phyloP scores from a whole-genome alignment of 2,888 invertebrate genomes.

The Chloroclysta siterata region DNA sequence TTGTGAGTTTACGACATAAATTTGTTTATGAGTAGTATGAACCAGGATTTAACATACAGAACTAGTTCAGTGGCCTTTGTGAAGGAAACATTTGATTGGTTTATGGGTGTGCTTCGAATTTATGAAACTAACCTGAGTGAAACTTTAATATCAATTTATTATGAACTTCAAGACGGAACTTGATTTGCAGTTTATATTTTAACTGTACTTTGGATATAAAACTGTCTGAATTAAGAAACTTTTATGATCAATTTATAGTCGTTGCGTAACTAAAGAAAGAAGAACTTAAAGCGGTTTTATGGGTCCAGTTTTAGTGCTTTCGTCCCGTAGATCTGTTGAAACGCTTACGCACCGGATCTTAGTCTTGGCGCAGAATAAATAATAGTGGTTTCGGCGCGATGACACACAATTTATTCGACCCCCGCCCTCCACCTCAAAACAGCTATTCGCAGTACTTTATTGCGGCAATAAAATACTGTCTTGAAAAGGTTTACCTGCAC shows the following conservation, averaged over 20 bases:
- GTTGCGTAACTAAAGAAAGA: conserved; percentile 31
- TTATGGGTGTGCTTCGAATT: not conserved
- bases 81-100: not conserved
- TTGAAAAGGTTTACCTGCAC: conserved; percentile 40
- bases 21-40: conserved; percentile 34
- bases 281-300: conserved; percentile 12
- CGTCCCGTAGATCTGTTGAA: conserved; percentile 18
- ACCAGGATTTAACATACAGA: not conserved
- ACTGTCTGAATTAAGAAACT: not conserved
- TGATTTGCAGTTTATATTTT: not conserved
- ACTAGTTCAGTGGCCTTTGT: not conserved
- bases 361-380: conserved; percentile 13
- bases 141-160: not conserved
- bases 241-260: conserved; percentile 4
- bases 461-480: conserved; percentile 37
- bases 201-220: not conserved
- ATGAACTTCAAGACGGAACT: not conserved
- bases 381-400: conserved; percentile 25
- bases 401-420: conserved; percentile 43
- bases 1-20: conserved; percentile 37
- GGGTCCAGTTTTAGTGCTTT: conserved; percentile 19
- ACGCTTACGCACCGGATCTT: conserved; percentile 19
- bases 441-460: conserved; percentile 40
- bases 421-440: conserved; percentile 36
- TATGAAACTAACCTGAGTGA: not conserved